Conservation (phyloP, 2,888 invertebrate species). For the Lampropteryx suffumata region DNA sequence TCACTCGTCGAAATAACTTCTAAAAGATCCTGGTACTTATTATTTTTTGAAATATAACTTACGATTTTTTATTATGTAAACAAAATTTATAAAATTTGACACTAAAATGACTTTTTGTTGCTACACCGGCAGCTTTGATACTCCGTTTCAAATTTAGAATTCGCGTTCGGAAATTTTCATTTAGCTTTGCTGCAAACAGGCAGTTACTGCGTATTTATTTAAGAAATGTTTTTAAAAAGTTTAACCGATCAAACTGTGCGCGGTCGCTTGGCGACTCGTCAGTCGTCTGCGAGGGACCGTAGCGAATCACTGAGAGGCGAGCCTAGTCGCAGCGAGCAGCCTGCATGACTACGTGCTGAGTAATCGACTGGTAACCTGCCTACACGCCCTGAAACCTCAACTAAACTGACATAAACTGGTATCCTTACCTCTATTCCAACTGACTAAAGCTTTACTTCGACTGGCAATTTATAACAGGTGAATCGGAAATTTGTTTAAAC, state of each 20-base stretch:
- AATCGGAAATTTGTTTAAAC: slow-evolving; percentile 6
- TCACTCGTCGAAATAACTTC: slow-evolving; percentile 21
- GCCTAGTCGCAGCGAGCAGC: slow-evolving; percentile 37
- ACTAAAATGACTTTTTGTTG: slow-evolving; percentile 44
- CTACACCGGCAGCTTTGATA: slow-evolving; percentile 36
- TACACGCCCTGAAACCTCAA: slow-evolving; percentile 54
- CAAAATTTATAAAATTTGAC: slow-evolving; percentile 65
- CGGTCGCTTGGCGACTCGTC: slow-evolving; percentile 68
- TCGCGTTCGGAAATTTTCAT: slow-evolving; percentile 26
- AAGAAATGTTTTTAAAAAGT: slow-evolving; percentile 27
- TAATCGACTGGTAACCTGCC: slow-evolving; percentile 68
- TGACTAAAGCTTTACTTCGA: slow-evolving; percentile 11
- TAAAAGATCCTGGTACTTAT: slow-evolving; percentile 15
- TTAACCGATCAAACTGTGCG: slow-evolving; percentile 69
- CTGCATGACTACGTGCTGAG: slow-evolving; percentile 72
- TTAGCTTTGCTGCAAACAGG: neutral
- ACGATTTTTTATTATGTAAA: slow-evolving; percentile 55
- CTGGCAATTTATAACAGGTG: slow-evolving; percentile 1
- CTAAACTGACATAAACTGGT: slow-evolving; percentile 1
- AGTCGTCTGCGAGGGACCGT: slow-evolving; percentile 49
- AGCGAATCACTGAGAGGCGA: slow-evolving; percentile 52
- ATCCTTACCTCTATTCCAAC: neutral
- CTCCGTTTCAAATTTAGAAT: slow-evolving; percentile 39
- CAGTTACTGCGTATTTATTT: neutral
- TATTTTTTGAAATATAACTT: slow-evolving; percentile 30